Percentiles rank a stretch among this genome's conserved stretches.
Conservation (phyloP, 2,888 invertebrate species). For the Drosophila maculinotata region DNA sequence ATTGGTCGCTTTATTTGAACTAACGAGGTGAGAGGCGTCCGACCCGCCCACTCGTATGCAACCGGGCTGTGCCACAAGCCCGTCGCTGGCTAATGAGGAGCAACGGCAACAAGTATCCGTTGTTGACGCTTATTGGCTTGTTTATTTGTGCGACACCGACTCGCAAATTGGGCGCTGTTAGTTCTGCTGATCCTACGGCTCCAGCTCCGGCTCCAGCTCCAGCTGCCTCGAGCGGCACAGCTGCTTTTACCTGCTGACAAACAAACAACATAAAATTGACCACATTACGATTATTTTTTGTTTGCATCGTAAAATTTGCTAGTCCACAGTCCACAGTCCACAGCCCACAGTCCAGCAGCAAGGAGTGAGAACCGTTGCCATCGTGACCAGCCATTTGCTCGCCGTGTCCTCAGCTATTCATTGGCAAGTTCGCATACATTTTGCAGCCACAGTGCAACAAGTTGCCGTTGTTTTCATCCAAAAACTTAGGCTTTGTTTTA, state of each 20-base stretch:
- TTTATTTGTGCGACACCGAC: conserved; percentile 55
- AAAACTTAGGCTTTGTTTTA: too few species aligned
- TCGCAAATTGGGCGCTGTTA: conserved; percentile 44
- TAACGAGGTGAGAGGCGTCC: conserved; percentile 63
- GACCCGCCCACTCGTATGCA: conserved; percentile 29
- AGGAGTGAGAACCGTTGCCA: background rate
- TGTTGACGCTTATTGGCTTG: conserved; percentile 65
- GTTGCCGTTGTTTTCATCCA: background rate
- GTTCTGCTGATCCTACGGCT: background rate
- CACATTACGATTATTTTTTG: conserved; percentile 64
- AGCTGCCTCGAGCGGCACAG: conserved; percentile 15
- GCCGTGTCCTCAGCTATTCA: conserved; percentile 19
- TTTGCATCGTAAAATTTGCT: conserved; percentile 67
- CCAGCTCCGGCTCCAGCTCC: background rate
- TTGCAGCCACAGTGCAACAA: conserved; percentile 42
- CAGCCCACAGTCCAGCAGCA: conserved; percentile 7
- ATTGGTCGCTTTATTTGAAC: conserved; percentile 66
- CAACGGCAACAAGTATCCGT: conserved; percentile 69
- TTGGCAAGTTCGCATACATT: conserved; percentile 67
- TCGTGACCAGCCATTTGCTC: background rate
- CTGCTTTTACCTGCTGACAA: conserved; percentile 46
- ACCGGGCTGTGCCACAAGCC: background rate
- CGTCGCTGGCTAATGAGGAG: conserved; percentile 63
- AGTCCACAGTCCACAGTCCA: background rate
- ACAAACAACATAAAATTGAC: conserved; percentile 68